Percentiles rank a stretch among this genome's conserved stretches.
Conservation (phyloP, 2,888 invertebrate genomes). For the Drosophila phalerata region DNA sequence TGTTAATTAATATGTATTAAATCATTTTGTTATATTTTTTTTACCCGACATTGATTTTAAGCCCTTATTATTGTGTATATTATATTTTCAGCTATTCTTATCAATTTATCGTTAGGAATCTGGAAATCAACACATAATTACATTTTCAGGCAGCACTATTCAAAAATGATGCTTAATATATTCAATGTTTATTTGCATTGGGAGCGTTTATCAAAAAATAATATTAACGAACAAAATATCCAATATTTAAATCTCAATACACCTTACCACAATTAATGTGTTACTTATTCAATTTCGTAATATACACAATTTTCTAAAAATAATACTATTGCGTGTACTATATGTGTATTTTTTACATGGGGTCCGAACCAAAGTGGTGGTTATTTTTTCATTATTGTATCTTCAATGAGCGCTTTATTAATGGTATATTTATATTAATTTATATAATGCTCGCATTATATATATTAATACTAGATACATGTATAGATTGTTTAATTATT, state of each 20-base stretch:
- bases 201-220: neutral
- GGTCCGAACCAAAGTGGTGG: no score
- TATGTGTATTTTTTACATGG: no score
- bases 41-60: neutral
- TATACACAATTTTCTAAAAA: neutral
- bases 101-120: neutral
- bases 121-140: neutral
- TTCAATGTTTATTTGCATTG: neutral
- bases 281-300: neutral
- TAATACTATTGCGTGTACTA: no score
- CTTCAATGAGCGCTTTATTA: neutral
- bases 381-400: neutral
- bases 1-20: neutral
- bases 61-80: neutral
- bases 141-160: neutral
- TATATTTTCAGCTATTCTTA: neutral
- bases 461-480: neutral
- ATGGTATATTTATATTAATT: neutral
- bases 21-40: neutral
- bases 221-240: neutral
- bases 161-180: neutral
- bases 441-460: neutral
- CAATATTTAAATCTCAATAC: neutral
- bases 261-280: neutral
- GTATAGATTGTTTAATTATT: slow-evolving; percentile 44